Evolutionary conservation across 2,888 invertebrate species (phyloP).

Genomic region (Dioctria rufipes): DNA sequence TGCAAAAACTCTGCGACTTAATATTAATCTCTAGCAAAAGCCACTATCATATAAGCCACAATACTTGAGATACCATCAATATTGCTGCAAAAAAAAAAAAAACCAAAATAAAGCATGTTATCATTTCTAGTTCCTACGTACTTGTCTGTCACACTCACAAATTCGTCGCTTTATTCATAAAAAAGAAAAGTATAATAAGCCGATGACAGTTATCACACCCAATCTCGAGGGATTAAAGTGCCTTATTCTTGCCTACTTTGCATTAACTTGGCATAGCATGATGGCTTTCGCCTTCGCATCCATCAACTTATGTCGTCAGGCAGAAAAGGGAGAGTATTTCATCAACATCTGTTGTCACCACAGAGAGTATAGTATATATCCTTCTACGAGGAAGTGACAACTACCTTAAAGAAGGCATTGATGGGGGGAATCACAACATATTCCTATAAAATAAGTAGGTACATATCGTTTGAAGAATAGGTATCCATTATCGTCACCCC

Average conservation of each 20-base stretch:
- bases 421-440: neutral
- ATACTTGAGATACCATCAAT: no score
- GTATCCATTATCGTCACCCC: conserved; percentile 42
- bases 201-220: conserved; percentile 49
- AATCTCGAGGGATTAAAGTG: conserved; percentile 38
- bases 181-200: conserved; percentile 38
- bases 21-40: no score
- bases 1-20: no score
- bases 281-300: conserved; percentile 36
- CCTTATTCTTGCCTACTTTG: conserved; percentile 30
- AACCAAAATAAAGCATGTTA: neutral
- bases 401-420: conserved; percentile 31
- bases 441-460: neutral
- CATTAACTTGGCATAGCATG: conserved; percentile 21
- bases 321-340: conserved; percentile 18
- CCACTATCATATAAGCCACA: no score
- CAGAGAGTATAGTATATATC: neutral
- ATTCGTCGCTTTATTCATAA: conserved; percentile 30
- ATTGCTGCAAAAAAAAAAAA: no score
- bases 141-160: neutral
- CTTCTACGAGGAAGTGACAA: neutral
- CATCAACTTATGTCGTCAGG: conserved; percentile 37
- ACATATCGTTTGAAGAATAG: conserved; percentile 6
- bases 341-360: conserved; percentile 48
- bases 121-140: conserved; percentile 7